phyloP scores from a whole-genome alignment of 2,888 invertebrate genomes.

The Cheilosia variabilis region DNA sequence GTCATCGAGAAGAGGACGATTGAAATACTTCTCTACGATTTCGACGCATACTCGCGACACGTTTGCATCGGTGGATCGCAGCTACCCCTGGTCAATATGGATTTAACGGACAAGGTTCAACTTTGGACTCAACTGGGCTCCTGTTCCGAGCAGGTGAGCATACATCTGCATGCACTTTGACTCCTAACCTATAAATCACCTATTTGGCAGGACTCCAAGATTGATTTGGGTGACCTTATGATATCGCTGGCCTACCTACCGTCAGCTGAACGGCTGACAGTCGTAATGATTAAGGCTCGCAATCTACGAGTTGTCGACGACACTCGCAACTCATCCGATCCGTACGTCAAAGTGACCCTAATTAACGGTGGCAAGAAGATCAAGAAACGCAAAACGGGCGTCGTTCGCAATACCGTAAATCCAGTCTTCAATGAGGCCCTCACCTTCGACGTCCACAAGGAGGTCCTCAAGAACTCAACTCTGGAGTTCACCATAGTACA shows the following conservation, averaged over 20 bases:
- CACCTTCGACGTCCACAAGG: conserved; percentile 94
- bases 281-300: conserved; percentile 95
- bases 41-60: conserved; percentile 87
- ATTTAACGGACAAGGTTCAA: conserved; percentile 85
- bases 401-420: conserved; percentile 92
- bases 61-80: conserved; percentile 87
- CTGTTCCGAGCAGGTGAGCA: conserved; percentile 83
- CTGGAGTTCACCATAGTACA: conserved; percentile 87
- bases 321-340: conserved; percentile 95
- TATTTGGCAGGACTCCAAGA: conserved; percentile 85
- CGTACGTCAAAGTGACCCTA: conserved; percentile 96
- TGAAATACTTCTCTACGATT: conserved; percentile 87
- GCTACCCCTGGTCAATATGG: conserved; percentile 85
- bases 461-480: conserved; percentile 85
- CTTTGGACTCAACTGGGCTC: conserved; percentile 86
- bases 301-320: conserved; percentile 97
- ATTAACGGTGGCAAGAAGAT: conserved; percentile 94
- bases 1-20: conserved; percentile 85
- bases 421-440: conserved; percentile 97
- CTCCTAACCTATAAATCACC: not conserved
- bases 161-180: not conserved
- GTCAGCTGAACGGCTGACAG: conserved; percentile 94
- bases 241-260: conserved; percentile 95
- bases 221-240: conserved; percentile 96
- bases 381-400: conserved; percentile 96